These are phyloP conservation scores for Pangasianodon gigas DNA, from an alignment of 2,113 vertebrate species.

Conservation along the genomic window DNA sequence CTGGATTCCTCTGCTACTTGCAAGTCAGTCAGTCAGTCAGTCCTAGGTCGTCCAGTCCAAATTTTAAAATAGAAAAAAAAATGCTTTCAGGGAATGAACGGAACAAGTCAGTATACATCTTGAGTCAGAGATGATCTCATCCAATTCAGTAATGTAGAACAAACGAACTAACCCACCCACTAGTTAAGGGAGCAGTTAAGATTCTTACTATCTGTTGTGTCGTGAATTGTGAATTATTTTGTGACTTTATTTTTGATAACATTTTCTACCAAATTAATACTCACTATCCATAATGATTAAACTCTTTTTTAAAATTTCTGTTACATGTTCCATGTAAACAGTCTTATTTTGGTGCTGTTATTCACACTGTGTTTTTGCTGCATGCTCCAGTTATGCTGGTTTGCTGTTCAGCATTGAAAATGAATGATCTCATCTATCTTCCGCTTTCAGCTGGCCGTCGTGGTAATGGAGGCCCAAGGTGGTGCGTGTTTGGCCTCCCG, in stretches of 20 bases:
- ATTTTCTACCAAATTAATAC: not conserved
- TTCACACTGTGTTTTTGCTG: slow-evolving; percentile 38
- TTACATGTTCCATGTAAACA: slow-evolving; percentile 3
- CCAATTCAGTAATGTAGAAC: not conserved
- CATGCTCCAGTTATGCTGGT: slow-evolving; percentile 48
- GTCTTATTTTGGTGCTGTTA: slow-evolving; percentile 55
- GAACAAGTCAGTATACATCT: not conserved
- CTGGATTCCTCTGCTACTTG: not conserved
- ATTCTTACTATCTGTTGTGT: not conserved
- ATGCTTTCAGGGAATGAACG: not conserved
- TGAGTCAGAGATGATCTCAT: not conserved
- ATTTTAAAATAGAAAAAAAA: not conserved
- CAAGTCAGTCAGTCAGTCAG: not conserved
- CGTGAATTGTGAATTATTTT: not conserved
- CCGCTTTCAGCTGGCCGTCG: slow-evolving; percentile 48
- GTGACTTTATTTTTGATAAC: not conserved
- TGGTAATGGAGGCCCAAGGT: slow-evolving; percentile 71
- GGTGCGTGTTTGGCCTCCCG: slow-evolving; percentile 62
- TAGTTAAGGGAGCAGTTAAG: not conserved
- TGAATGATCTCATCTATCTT: slow-evolving; percentile 73
- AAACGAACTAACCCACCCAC: not conserved
- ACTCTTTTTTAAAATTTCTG: not conserved
- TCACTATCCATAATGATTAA: not conserved
- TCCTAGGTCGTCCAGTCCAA: not conserved
- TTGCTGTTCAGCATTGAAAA: slow-evolving; percentile 57